Percentiles rank a stretch among this genome's conserved stretches.
phyloP scores from a whole-genome alignment of 2,797 vertebrate genomes.

The Falco rusticolus region DNA sequence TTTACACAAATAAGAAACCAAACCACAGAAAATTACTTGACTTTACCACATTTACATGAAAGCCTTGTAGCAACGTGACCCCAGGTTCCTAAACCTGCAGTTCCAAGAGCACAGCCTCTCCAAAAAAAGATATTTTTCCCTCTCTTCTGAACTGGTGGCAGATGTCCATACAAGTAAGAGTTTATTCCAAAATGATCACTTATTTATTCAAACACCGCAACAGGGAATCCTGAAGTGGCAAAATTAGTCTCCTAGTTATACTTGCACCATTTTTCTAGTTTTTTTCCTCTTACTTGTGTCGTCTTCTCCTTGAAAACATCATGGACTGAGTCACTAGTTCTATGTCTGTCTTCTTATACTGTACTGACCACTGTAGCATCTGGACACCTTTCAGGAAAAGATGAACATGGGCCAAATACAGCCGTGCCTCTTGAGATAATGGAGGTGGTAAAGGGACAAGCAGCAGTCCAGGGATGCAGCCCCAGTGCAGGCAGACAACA shows the following conservation, averaged over 20 bases:
- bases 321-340: background rate
- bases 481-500: background rate
- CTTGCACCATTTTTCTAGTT: background rate
- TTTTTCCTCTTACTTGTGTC: background rate
- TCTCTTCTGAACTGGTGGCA: background rate
- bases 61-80: background rate
- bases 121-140: background rate
- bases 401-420: background rate
- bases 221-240: background rate
- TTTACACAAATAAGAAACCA: background rate
- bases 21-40: background rate
- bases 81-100: background rate
- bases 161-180: background rate
- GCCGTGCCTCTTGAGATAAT: background rate
- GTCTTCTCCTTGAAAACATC: background rate
- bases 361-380: background rate
- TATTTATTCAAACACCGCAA: background rate
- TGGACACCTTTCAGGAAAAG: background rate
- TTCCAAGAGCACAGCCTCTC: background rate
- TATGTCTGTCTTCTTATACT: background rate
- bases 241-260: background rate
- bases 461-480: background rate
- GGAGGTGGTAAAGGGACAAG: background rate
- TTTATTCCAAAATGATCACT: background rate
- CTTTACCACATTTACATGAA: background rate